Conservation (phyloP, 2,888 invertebrate species). For the Catonia carolina region DNA sequence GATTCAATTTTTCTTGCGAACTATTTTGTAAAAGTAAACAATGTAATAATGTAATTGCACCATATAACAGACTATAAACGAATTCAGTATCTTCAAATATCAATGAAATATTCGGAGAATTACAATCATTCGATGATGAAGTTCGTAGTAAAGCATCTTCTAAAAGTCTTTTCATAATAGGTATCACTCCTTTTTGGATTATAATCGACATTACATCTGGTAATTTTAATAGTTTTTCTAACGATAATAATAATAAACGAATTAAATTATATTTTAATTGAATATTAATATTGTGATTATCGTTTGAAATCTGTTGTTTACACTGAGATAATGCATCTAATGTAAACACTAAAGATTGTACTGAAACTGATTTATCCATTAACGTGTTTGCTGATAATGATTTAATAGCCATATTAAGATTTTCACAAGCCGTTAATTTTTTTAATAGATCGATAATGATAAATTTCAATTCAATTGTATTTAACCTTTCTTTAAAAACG, state of each 20-base stretch:
- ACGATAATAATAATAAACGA: slow-evolving; percentile 50
- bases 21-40: slow-evolving; percentile 52
- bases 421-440: slow-evolving; percentile 21
- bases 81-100: slow-evolving; percentile 42
- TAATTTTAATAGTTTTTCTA: slow-evolving; percentile 48
- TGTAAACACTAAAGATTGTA: slow-evolving; percentile 47
- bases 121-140: not conserved
- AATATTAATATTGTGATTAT: slow-evolving; percentile 43
- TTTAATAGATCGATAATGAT: slow-evolving; percentile 46
- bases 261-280: slow-evolving; percentile 51
- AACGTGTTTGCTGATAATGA: too few relatives aligned
- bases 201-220: slow-evolving; percentile 45
- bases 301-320: slow-evolving; percentile 48
- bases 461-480: slow-evolving; percentile 51
- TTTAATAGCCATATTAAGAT: not conserved
- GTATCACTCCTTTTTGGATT: slow-evolving; percentile 54
- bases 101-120: not conserved
- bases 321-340: slow-evolving; percentile 55
- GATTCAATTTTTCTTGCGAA: slow-evolving; percentile 47
- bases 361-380: slow-evolving; percentile 11
- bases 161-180: slow-evolving; percentile 52
- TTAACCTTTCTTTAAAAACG: slow-evolving; percentile 45
- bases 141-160: slow-evolving; percentile 48
- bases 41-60: slow-evolving; percentile 53
- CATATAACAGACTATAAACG: slow-evolving; percentile 54